Evolutionary conservation across 2,113 vertebrate species (phyloP).

Genomic region (Pardalotus punctatus): DNA sequence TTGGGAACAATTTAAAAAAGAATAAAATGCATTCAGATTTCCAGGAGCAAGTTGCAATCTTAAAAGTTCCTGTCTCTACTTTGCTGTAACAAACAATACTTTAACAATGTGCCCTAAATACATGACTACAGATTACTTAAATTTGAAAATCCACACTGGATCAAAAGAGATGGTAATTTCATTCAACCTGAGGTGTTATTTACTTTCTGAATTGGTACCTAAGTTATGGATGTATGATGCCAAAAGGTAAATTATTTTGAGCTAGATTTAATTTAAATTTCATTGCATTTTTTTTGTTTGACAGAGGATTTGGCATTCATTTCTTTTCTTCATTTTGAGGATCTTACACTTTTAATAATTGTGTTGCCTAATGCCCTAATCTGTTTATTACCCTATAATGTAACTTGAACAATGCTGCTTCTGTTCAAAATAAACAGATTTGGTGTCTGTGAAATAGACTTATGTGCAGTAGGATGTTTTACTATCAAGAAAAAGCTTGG

Average conservation of each 20-base stretch:
- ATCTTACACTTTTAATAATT: conserved; percentile 73
- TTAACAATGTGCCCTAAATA: conserved; percentile 69
- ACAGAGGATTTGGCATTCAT: conserved; percentile 32
- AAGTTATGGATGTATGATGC: conserved; percentile 71
- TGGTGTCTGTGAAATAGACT: conserved; percentile 41
- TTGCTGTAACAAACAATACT: conserved; percentile 23
- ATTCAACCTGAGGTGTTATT: conserved; percentile 78
- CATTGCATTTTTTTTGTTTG: conserved; percentile 70
- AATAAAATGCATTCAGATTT: neutral
- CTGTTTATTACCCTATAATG: conserved; percentile 54
- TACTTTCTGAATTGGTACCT: conserved; percentile 71
- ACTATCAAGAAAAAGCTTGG: conserved; percentile 33
- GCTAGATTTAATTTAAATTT: conserved; percentile 85
- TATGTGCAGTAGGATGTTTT: conserved; percentile 39
- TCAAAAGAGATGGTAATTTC: conserved; percentile 86
- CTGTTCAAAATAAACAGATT: conserved; percentile 43
- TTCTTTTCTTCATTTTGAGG: conserved; percentile 40
- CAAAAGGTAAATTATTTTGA: conserved; percentile 82
- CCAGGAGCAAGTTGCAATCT: neutral
- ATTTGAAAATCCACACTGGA: conserved; percentile 83
- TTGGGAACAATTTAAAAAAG: neutral
- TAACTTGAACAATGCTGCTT: conserved; percentile 35
- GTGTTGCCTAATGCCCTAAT: conserved; percentile 55
- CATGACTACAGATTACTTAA: conserved; percentile 68
- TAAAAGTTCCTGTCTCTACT: neutral